Evolutionary conservation across 2,113 vertebrate species (phyloP), one percentile per base, ranked within the genome.

Genomic region (Tetrax tetrax): DNA sequence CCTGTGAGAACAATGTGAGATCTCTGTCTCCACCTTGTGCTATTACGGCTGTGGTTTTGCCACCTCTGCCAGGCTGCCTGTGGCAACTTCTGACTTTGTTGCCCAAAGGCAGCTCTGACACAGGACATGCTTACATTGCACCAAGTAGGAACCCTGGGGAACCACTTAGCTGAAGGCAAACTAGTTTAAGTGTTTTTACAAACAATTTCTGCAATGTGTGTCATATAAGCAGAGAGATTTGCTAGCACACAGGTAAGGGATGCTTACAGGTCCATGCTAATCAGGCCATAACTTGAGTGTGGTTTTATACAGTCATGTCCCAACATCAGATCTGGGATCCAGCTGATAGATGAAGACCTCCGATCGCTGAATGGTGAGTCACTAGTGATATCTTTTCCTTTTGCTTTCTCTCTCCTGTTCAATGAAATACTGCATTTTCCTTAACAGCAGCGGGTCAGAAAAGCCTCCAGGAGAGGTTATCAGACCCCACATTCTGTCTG

Each of bases 231-330:
- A 93, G 71, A 70, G 45, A 51, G 38, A 60, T 48, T 74, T 92
- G 35, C 50, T 80, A 65, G 83, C 50, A 74, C 48, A 45, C 18
- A 6, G 47, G 10, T 66, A 29, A 68, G 43, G 60, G 12, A 14
- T 63, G 33, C 59, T 66, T 86, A 47, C 48, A 71, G n/a, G 16
- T 24, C 29, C 37, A 28, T 0, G 1, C 28, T 89, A 61, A 59
- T 71, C 77, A 78, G 41, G 29, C 57, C 8, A 4, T 93, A 86
- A 93, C 45, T 83, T 65, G 50, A 89, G 13, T 60, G 12, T 92
- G 19, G 29, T 90, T 94, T 93, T 77, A 57, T 72, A 33, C 63
- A 98, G 98, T 96, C 98, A 48, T 98, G 98, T 93, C 97, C 98
- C 56, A 97, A 97, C 27, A 92, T 98, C 95, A 90, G 50, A 56